These are phyloP conservation scores for Mungos mungo DNA, from an alignment of 2,113 vertebrate genomes.

Conservation along the genomic window DNA sequence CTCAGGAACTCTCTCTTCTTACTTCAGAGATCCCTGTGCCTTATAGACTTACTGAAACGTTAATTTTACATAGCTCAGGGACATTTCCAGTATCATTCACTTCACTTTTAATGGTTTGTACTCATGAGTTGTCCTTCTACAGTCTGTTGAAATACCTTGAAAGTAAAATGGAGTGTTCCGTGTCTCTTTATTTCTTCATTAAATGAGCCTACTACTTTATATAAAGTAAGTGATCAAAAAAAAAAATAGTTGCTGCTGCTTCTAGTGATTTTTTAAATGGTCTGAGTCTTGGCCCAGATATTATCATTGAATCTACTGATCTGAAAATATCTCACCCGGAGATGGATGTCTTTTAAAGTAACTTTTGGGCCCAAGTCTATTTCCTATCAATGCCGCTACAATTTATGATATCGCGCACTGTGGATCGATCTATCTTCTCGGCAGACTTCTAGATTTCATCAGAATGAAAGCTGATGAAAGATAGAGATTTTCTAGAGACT, in stretches of 20 bases:
- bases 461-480: constrained; percentile 64
- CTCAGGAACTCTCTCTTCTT: not conserved
- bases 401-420: fast-evolving
- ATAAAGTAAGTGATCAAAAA: not conserved
- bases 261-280: not conserved
- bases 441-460: not conserved
- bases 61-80: not conserved
- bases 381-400: not conserved
- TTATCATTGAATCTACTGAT: not conserved
- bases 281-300: not conserved
- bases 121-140: not conserved
- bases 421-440: not conserved
- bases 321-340: not conserved
- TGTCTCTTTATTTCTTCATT: not conserved
- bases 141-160: not conserved
- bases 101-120: not conserved
- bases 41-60: not conserved
- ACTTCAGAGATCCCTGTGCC: not conserved
- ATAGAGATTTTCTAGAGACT: not conserved
- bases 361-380: not conserved
- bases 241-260: not conserved
- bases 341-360: not conserved
- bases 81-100: not conserved
- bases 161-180: not conserved
- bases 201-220: not conserved